Conservation (phyloP, 2,113 vertebrate species). For the Alces alces region DNA sequence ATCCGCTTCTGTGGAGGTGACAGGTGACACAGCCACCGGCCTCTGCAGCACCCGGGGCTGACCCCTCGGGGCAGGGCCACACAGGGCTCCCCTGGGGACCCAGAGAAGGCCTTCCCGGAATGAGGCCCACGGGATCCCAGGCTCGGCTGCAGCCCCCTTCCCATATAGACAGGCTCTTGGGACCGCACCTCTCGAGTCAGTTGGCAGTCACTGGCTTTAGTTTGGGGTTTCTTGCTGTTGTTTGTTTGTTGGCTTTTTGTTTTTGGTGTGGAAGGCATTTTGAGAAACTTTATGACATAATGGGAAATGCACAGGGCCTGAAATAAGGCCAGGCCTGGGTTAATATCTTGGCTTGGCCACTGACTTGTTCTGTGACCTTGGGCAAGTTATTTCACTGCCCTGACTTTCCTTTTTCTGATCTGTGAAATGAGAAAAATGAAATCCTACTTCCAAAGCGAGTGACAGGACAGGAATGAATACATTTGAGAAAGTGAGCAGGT, state of each 20-base stretch:
- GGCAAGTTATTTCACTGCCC: background rate
- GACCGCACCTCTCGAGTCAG: background rate
- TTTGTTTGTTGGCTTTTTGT: too few relatives aligned
- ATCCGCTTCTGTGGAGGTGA: background rate
- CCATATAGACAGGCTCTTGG: background rate
- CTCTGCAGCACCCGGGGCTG: rapidly evolving
- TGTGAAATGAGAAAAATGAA: background rate
- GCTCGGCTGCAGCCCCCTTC: rapidly evolving
- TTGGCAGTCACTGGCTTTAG: background rate
- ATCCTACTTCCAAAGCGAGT: background rate
- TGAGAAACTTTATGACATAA: background rate
- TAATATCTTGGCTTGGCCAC: background rate
- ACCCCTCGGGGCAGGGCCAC: rapidly evolving
- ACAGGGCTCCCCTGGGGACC: background rate
- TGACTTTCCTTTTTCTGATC: background rate
- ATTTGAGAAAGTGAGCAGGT: background rate
- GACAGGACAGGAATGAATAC: background rate
- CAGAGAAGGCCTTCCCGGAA: background rate
- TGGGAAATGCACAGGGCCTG: background rate
- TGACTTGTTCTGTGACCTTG: background rate
- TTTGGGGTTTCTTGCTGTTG: background rate
- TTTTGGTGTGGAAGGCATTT: background rate
- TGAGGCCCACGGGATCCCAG: rapidly evolving
- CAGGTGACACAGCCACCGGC: background rate
- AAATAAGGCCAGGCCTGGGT: background rate